Percentiles rank a stretch among this genome's conserved stretches.
These are phyloP conservation scores for Melierax canorus DNA, from an alignment of 2,113 vertebrate genomes.

Conservation along the genomic window DNA sequence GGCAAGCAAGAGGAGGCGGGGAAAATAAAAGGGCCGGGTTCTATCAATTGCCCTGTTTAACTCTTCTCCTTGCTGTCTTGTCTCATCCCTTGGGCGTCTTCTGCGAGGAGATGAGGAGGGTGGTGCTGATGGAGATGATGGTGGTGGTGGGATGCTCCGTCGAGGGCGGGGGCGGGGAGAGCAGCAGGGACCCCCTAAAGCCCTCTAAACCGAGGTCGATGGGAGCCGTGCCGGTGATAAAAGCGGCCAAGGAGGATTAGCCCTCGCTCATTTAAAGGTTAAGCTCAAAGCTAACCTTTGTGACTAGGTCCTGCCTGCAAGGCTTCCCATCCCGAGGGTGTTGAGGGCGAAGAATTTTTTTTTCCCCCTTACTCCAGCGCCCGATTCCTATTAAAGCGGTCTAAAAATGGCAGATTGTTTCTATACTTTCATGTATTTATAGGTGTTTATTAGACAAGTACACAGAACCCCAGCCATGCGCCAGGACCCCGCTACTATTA, in stretches of 20 bases:
- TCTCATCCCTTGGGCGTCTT: neutral
- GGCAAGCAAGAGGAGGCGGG: no score
- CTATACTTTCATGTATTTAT: neutral
- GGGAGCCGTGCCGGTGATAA: neutral
- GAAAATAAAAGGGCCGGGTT: no score
- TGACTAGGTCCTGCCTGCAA: neutral
- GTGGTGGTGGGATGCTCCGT: neutral
- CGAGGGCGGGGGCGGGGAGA: no score
- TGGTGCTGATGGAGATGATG: neutral
- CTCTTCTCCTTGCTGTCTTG: neutral
- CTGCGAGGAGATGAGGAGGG: neutral
- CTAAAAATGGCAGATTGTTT: neutral
- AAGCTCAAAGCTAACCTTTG: neutral
- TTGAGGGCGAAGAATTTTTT: neutral
- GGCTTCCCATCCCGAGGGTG: neutral
- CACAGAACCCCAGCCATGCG: neutral
- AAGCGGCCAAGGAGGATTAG: neutral
- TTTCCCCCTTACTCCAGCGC: neutral
- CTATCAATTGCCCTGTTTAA: neutral
- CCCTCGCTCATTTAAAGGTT: neutral
- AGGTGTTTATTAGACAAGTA: neutral
- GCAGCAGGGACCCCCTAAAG: neutral
- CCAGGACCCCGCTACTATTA: neutral
- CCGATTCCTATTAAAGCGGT: neutral
- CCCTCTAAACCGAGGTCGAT: neutral